Evolutionary conservation across 2,113 vertebrate species (phyloP).

Genomic region (Laterallus jamaicensis): DNA sequence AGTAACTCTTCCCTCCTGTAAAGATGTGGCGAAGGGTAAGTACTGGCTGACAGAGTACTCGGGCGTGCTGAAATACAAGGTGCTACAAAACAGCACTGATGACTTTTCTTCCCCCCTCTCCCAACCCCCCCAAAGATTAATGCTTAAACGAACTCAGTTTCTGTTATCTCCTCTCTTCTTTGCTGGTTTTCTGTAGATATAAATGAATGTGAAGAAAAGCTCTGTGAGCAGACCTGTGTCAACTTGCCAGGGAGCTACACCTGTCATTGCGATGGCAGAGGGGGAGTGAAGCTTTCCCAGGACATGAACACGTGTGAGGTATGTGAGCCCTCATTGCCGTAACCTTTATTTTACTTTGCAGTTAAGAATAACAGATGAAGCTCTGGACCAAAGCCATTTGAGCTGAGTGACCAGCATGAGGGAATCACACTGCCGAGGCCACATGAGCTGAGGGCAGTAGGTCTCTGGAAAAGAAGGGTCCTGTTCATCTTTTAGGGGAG

Average conservation of each 20-base stretch:
- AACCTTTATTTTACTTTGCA: neutral
- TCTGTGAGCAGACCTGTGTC: slow-evolving; percentile 89
- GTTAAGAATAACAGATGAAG: neutral
- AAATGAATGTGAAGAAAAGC: slow-evolving; percentile 86
- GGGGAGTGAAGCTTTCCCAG: slow-evolving; percentile 85
- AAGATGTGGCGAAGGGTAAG: neutral
- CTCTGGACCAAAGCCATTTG: neutral
- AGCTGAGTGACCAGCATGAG: neutral
- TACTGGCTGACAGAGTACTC: neutral
- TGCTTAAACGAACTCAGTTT: neutral
- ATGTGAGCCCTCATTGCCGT: neutral
- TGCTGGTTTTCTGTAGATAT: slow-evolving; percentile 78
- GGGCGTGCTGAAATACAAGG: neutral
- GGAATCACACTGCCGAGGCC: neutral
- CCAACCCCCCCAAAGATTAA: neutral
- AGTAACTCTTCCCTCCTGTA: neutral
- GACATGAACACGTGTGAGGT: slow-evolving; percentile 93
- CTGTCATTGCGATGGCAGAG: slow-evolving; percentile 91
- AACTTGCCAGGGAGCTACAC: slow-evolving; percentile 90
- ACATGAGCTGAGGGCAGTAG: neutral
- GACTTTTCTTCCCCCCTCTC: neutral
- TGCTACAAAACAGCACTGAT: neutral
- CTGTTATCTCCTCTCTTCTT: neutral
- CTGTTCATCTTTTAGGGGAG: neutral
- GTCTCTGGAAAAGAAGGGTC: neutral